Evolutionary conservation across 2,888 invertebrate genomes (phyloP).

Genomic region (Acleris emargana): DNA sequence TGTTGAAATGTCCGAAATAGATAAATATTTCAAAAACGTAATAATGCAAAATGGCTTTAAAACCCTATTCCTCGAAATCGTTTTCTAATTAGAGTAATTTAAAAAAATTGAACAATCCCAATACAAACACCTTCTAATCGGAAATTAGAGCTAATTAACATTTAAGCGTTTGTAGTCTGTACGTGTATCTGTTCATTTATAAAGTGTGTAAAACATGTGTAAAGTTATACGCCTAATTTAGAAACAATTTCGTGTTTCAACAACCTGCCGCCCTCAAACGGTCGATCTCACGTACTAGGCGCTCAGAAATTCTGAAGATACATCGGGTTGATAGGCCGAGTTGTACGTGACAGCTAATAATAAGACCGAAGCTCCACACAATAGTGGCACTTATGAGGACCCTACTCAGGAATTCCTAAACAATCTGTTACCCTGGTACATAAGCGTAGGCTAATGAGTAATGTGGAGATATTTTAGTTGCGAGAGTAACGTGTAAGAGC

Average conservation of each 20-base stretch:
- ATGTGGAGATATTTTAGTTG: neutral
- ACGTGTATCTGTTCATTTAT: too few species aligned
- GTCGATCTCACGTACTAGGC: slow-evolving; percentile 8
- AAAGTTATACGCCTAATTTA: neutral
- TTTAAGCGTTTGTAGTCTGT: too few species aligned
- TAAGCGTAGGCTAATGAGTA: neutral
- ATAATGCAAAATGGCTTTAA: too few species aligned
- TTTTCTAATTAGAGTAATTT: too few species aligned
- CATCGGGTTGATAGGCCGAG: slow-evolving; percentile 1
- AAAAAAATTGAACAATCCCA: too few species aligned
- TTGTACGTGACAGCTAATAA: slow-evolving; percentile 20
- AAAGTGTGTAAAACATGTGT: too few species aligned
- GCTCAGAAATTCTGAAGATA: slow-evolving; percentile 7
- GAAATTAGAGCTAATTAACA: too few species aligned
- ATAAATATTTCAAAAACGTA: too few species aligned
- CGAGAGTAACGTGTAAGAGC: too few species aligned
- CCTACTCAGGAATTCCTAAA: slow-evolving; percentile 20
- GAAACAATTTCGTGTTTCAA: slow-evolving; percentile 9
- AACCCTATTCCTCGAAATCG: too few species aligned
- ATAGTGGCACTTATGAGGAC: slow-evolving; percentile 8
- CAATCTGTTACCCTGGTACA: slow-evolving; percentile 12
- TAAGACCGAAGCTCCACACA: slow-evolving; percentile 2
- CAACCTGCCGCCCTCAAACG: neutral
- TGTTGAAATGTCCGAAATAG: too few species aligned
- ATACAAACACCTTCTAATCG: too few species aligned